Evolutionary conservation across 2,113 vertebrate species (phyloP), one percentile per base, ranked within the genome.

Genomic region (Callipepla squamata): DNA sequence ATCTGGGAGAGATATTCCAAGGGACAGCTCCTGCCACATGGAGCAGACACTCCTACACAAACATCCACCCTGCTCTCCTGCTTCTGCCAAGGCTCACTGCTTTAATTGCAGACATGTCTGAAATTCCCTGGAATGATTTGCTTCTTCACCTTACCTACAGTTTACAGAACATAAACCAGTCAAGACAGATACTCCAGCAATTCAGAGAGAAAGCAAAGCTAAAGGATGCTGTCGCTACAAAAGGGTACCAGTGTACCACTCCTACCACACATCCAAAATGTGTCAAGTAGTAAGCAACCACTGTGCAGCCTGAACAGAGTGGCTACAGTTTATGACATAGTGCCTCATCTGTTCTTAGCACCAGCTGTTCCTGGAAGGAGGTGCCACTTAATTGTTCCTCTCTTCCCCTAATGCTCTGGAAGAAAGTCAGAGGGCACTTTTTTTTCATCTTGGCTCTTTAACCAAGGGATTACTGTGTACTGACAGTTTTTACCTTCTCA

Each of bases 361-460:
- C 77, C 92, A 92, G 95, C 92, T 90, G 90, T 51, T 90, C 83
- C 80, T 90, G 69, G 85, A 95, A 93, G 80, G 77, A 92, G 85
- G 77, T 94, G 69, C 77, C 53, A 95, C 3, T 78, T 89, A 78
- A 86, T 84, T 92, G 90, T 90, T 84, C 30, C 73, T 58, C 72
- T 86, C 75, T 85, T 96, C 85, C 92, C 85, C 83, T 61, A 57
- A 88, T 90, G 80, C 69, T 84, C 67, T 81, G 70, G 74, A 73
- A 73, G 78, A 81, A 79, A 92, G 57, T 63, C 21, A 84, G 80
- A 66, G 45, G 53, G 26, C 26, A 5, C 44, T 83, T 84, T 55
- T 16, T 51, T n/a, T 42, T 0, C 3, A 72, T 69, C 48, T 66
- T 82, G 9, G 36, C 28, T 51, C 87, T 91, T 85, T 63, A 92